These are phyloP conservation scores for Dyspetes luteomarginatus DNA, from an alignment of 2,888 invertebrate species.

Conservation along the genomic window DNA sequence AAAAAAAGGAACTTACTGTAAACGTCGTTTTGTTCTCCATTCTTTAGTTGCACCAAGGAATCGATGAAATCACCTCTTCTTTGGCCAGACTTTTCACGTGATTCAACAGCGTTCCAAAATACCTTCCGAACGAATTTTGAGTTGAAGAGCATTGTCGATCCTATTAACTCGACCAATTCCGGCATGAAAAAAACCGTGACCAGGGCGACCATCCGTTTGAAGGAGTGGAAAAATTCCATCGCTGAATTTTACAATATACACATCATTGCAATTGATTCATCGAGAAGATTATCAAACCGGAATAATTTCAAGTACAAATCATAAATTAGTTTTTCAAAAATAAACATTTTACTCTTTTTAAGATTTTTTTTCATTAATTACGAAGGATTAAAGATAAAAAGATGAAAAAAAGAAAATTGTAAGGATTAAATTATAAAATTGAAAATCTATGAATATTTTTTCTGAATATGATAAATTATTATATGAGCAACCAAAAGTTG, in stretches of 20 bases:
- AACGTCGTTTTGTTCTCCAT: conserved; percentile 76
- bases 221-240: conserved; percentile 77
- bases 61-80: conserved; percentile 79
- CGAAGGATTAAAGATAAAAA: too few species aligned
- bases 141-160: conserved; percentile 75
- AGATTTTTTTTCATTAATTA: too few species aligned
- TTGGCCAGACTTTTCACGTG: conserved; percentile 72
- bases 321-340: too few species aligned
- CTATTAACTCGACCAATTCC: conserved; percentile 77
- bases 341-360: too few species aligned
- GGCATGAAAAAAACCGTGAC: conserved; percentile 79
- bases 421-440: too few species aligned
- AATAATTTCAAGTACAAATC: too few species aligned
- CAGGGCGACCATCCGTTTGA: conserved; percentile 78
- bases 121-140: conserved; percentile 76
- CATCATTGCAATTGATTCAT: neutral
- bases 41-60: conserved; percentile 76
- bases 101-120: conserved; percentile 76
- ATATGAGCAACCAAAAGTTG: too few species aligned
- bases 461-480: too few species aligned
- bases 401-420: too few species aligned
- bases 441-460: too few species aligned
- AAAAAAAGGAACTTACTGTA: conserved; percentile 75
- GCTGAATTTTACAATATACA: conserved; percentile 67
- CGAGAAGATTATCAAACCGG: neutral